phyloP scores from a whole-genome alignment of 2,888 invertebrate species.

The Labia minor region DNA sequence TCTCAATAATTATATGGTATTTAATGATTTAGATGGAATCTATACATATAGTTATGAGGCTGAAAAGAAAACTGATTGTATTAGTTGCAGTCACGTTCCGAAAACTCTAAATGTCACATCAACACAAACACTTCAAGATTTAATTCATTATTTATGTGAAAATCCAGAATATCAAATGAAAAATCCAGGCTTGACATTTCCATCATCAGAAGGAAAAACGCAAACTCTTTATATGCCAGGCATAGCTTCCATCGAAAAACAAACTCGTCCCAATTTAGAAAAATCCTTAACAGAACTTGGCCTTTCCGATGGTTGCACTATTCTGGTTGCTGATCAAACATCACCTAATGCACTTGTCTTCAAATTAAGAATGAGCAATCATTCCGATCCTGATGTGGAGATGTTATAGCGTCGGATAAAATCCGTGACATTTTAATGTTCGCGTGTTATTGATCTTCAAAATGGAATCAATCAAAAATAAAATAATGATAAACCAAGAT shows the following conservation, averaged over 20 bases:
- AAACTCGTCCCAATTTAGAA: conserved; percentile 76
- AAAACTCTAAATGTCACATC: conserved; percentile 31
- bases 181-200: conserved; percentile 72
- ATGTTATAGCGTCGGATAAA: background rate
- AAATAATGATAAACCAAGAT: too few relatives aligned
- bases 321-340: conserved; percentile 80
- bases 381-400: background rate
- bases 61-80: conserved; percentile 74
- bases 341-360: conserved; percentile 72
- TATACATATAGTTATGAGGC: conserved; percentile 93
- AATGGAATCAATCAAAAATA: too few relatives aligned
- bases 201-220: conserved; percentile 68
- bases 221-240: conserved; percentile 89
- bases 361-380: conserved; percentile 42
- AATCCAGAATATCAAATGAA: conserved; percentile 77
- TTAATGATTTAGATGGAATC: conserved; percentile 91
- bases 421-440: background rate
- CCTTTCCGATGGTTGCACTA: conserved; percentile 66
- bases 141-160: conserved; percentile 71
- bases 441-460: too few relatives aligned
- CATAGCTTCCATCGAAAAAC: conserved; percentile 82
- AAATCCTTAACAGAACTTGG: conserved; percentile 78
- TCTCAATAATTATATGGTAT: conserved; percentile 92
- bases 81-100: conserved; percentile 65
- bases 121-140: conserved; percentile 57